Evolutionary conservation across 2,888 invertebrate genomes (phyloP), one percentile per base, ranked within the genome.

Genomic region (Cosmia trapezina): DNA sequence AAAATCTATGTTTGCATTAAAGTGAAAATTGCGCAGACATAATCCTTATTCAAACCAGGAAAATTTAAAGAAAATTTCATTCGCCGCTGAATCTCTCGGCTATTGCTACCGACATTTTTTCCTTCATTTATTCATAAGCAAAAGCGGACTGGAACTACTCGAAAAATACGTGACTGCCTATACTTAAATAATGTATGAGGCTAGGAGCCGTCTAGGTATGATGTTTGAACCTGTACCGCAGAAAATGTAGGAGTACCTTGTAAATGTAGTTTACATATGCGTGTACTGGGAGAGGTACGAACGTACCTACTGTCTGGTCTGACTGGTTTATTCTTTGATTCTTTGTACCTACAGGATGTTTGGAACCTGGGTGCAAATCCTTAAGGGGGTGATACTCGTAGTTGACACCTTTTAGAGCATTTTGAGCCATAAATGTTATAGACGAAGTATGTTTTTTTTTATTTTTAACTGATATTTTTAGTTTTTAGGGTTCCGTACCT

Each of bases 131-230:
- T 95, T 95, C 94, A 95, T 92, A 93, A 91, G 90, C 89, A 88
- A 94, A 94, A 94, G 93, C 91, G 92, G 90, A 90, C 92, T 91
- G 89, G 86, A 92, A 93, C 92, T 91, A 91, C 93, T 93, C 89
- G 93, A 93, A 94, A 94, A 93, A 93, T 94, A 95, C 94, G 94
- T 94, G 94, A 94, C 94, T 91, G 91, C 90, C 90, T 91, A 88
- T 89, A 88, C 83, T 87, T 95, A 91, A 94, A 95, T 95, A 93
- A 93, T 94, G 90, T 91, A 95, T 91, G 88, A 88, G 87, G 76
- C 81, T 77, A 84, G 87, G 83, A 87, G 82, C 87, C 83, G 85
- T 85, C 84, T 87, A 86, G 86, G 87, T 85, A 90, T 89, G 86
- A 91, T 88, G 86, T 88, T 87, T 85, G 83, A 76, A 77, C 76